Evolutionary conservation across 2,888 invertebrate genomes (phyloP), one percentile per base, ranked within the genome.

Genomic region (Eupithecia insigniata): DNA sequence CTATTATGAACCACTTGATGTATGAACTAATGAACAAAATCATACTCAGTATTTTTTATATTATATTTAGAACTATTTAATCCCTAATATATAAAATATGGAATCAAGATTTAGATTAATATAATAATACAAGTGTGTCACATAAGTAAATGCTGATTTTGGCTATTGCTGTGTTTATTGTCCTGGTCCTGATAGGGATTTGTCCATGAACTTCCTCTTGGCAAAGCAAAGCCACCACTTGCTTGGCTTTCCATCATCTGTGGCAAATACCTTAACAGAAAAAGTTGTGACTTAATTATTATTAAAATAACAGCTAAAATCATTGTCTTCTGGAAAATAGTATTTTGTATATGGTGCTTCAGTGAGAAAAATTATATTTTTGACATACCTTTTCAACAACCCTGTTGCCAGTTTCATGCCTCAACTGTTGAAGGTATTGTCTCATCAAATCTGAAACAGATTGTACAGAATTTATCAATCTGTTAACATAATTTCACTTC

Each of bases 181-280:
- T 60, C 98, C 98, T 2, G 98, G 98, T 0, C 97, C 98, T 43
- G 98, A 97, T 36, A 99, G 94, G 36, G 98, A 98, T 89, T 99
- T 99, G 90, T 99, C 99, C 99, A 99, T 99, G 90, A 99, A 99
- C 95, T 99, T 99, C 96, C 99, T 99, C 89, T 99, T 99, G 36
- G 99, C 97, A 94, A 99, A 99, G 89, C 99, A 99, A 71, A 99
- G 94, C 99, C 99, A 99, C 99, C 99, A 99, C 93, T 99, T 99
- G 88, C 98, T 98, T 12, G 99, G 99, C 86, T 98, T 99, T 10
- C 98, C 99, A 88, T 98, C 98, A 78, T 97, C 97, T 16, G 96
- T 95, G 62, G 96, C 96, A 90, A 98, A 99, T 2, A 98, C 94
- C 94, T 94, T 79, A 0, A 81, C 83, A 36, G 34, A 71, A 61